These are phyloP conservation scores for Apodemia hepburni DNA, from an alignment of 2,888 invertebrate genomes.

Conservation along the genomic window DNA sequence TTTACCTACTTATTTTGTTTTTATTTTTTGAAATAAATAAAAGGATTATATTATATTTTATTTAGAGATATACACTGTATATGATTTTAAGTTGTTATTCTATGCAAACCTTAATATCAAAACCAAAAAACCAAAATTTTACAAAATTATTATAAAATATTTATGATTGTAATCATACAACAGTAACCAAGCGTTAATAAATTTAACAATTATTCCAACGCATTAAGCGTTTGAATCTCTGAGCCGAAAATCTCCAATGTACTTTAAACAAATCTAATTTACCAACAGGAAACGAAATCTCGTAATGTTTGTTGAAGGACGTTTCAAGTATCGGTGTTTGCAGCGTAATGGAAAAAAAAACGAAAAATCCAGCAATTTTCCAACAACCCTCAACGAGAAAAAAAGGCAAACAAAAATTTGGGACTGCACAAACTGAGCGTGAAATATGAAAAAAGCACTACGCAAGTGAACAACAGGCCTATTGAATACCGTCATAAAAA, in stretches of 20 bases:
- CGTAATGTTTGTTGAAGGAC: conserved; percentile 51
- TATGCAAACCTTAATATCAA: too few species aligned
- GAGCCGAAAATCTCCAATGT: conserved; percentile 18
- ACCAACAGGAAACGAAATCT: conserved; percentile 56
- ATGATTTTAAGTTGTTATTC: too few species aligned
- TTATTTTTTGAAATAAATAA: too few species aligned
- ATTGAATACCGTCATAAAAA: conserved; percentile 74
- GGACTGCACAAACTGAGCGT: conserved; percentile 64
- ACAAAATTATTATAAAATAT: too few species aligned
- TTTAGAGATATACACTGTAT: too few species aligned
- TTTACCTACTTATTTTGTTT: too few species aligned
- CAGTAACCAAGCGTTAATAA: neutral
- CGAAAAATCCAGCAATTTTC: conserved; percentile 36
- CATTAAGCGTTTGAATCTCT: conserved; percentile 5
- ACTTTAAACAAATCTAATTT: conserved; percentile 24
- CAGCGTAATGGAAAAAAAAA: conserved; percentile 44
- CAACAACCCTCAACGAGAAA: conserved; percentile 36
- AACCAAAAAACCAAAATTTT: too few species aligned
- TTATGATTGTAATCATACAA: too few species aligned
- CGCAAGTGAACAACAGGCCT: conserved; percentile 71
- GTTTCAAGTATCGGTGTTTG: conserved; percentile 38
- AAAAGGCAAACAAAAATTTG: conserved; percentile 46
- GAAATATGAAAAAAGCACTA: conserved; percentile 68
- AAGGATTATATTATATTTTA: too few species aligned
- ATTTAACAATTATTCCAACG: neutral